A percentile compares a stretch with the other conserved stretches of the same genome.
These are phyloP conservation scores for Callimorpha dominula DNA, from an alignment of 2,888 invertebrate species.

Conservation along the genomic window DNA sequence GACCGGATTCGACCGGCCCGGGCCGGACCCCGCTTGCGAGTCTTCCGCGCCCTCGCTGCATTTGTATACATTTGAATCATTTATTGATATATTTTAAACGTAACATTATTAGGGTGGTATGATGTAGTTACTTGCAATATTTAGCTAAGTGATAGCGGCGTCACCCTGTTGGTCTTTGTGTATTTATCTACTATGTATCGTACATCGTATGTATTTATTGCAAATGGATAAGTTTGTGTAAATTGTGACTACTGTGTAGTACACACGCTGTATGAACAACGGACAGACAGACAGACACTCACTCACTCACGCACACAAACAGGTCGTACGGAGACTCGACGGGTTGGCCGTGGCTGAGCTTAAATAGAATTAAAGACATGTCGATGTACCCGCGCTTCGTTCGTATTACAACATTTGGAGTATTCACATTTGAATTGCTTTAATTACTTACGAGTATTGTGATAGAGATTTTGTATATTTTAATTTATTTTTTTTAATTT, in stretches of 20 bases:
- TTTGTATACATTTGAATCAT: conserved; percentile 75
- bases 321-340: conserved; percentile 27
- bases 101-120: conserved; percentile 77
- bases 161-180: conserved; percentile 68
- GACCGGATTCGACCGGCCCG: conserved; percentile 23
- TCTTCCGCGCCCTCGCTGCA: conserved; percentile 67
- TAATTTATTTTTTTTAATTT: conserved; percentile 87
- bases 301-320: conserved; percentile 19
- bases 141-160: conserved; percentile 78
- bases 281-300: conserved; percentile 21
- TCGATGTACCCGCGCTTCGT: conserved; percentile 74
- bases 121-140: conserved; percentile 82
- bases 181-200: conserved; percentile 63
- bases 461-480: conserved; percentile 87
- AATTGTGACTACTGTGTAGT: conserved; percentile 77
- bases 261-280: conserved; percentile 51
- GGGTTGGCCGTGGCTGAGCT: conserved; percentile 50
- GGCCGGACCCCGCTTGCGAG: conserved; percentile 39
- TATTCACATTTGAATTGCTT: conserved; percentile 86
- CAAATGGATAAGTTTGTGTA: conserved; percentile 63
- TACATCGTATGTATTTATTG: conserved; percentile 72
- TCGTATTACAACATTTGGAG: conserved; percentile 83
- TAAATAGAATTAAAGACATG: conserved; percentile 56
- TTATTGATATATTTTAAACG: conserved; percentile 73
- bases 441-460: conserved; percentile 87